Conservation (phyloP, 2,113 vertebrate species). For the Mola mola region DNA sequence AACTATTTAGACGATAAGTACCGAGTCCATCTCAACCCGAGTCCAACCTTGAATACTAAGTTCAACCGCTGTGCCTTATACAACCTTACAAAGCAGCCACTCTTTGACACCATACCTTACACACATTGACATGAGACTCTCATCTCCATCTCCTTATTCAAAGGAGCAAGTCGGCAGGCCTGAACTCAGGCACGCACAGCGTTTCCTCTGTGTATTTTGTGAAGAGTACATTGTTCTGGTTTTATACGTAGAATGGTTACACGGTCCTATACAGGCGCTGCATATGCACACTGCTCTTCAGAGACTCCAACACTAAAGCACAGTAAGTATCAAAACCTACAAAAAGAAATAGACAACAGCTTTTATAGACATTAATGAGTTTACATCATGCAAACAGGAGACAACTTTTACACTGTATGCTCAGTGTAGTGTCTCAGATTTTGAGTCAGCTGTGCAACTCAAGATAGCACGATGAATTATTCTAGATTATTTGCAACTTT, state of each 20-base stretch:
- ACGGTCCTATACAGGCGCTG: slow-evolving; percentile 4
- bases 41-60: slow-evolving; percentile 17
- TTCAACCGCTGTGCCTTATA: slow-evolving; percentile 20
- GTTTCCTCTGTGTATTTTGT: slow-evolving; percentile 36
- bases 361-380: too few relatives aligned
- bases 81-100: slow-evolving; percentile 6
- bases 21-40: not conserved
- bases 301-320: slow-evolving; percentile 24
- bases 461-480: slow-evolving; percentile 23
- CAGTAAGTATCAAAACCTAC: too few relatives aligned
- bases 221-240: slow-evolving; percentile 41
- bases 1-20: slow-evolving; percentile 29
- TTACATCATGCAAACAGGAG: slow-evolving; percentile 9
- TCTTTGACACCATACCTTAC: slow-evolving; percentile 6
- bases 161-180: slow-evolving; percentile 22
- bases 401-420: slow-evolving; percentile 7
- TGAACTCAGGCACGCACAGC: slow-evolving; percentile 25
- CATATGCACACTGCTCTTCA: slow-evolving; percentile 9
- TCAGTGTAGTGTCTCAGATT: slow-evolving; percentile 11
- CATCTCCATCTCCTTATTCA: slow-evolving; percentile 18
- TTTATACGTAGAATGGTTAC: slow-evolving; percentile 42
- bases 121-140: slow-evolving; percentile 41
- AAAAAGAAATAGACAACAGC: too few relatives aligned
- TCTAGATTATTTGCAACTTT: slow-evolving; percentile 23
- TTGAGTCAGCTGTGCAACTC: slow-evolving; percentile 16